Conservation (phyloP, 1,140 invertebrate species). For the Cyclina sinensis region DNA sequence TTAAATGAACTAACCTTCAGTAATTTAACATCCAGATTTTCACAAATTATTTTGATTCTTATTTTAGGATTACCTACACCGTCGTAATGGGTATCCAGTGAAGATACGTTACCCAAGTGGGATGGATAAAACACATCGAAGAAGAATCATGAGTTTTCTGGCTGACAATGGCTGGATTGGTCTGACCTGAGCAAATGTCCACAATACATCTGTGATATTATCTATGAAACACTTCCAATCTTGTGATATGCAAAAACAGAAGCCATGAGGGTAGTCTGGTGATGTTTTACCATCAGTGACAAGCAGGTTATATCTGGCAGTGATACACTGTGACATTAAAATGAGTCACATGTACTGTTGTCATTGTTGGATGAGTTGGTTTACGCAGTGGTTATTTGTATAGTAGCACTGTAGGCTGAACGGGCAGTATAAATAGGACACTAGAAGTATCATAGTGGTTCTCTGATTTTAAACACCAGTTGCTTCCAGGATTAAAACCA, state of each 20-base stretch:
- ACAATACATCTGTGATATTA: slow-evolving; percentile 58
- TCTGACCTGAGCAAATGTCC: slow-evolving; percentile 71
- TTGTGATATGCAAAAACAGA: slow-evolving; percentile 61
- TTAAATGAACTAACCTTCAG: too few relatives aligned
- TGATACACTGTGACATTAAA: too few relatives aligned
- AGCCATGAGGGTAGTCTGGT: background rate
- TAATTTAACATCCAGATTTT: too few relatives aligned
- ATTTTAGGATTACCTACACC: slow-evolving; percentile 85
- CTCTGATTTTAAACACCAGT: background rate
- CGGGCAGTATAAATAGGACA: too few relatives aligned
- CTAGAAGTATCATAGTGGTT: background rate
- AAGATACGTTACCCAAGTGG: slow-evolving; percentile 85
- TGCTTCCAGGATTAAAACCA: too few relatives aligned
- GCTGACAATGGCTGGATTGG: slow-evolving; percentile 86
- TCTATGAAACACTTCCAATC: slow-evolving; percentile 50
- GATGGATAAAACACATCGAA: slow-evolving; percentile 85
- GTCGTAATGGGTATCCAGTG: slow-evolving; percentile 83
- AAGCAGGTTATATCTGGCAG: too few relatives aligned
- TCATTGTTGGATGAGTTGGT: too few relatives aligned
- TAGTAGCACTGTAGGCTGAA: too few relatives aligned
- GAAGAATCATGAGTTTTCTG: slow-evolving; percentile 86
- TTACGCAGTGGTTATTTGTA: too few relatives aligned
- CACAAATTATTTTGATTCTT: too few relatives aligned
- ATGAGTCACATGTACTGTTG: too few relatives aligned
- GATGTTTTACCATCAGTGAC: too few relatives aligned